Conservation (phyloP, 2,888 invertebrate species). For the Chymomyza caudatula region DNA sequence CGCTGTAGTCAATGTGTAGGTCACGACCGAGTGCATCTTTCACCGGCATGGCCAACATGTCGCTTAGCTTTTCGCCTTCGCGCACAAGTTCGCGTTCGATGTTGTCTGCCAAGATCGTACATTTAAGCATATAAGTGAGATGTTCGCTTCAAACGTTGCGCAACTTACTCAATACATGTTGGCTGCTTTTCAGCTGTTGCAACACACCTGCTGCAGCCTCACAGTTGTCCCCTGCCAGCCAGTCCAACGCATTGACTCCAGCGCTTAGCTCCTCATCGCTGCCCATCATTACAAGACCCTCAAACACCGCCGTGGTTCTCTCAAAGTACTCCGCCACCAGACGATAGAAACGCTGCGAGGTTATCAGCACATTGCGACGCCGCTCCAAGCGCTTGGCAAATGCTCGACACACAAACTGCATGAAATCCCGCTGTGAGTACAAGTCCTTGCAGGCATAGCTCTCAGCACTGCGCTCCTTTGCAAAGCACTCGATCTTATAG, state of each 20-base stretch:
- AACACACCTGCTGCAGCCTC: conserved; percentile 81
- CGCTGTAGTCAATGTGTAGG: conserved; percentile 84
- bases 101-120: conserved; percentile 79
- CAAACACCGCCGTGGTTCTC: conserved; percentile 83
- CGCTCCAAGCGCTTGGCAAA: conserved; percentile 87
- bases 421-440: conserved; percentile 86
- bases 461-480: conserved; percentile 75
- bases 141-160: conserved; percentile 11
- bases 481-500: conserved; percentile 83
- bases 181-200: conserved; percentile 81
- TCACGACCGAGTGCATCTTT: conserved; percentile 87
- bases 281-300: conserved; percentile 82
- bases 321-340: conserved; percentile 86
- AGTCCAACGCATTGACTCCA: conserved; percentile 42
- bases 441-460: conserved; percentile 81
- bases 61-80: conserved; percentile 87
- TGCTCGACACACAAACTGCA: conserved; percentile 89
- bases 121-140: background rate
- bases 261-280: conserved; percentile 48
- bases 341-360: conserved; percentile 86
- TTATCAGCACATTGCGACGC: conserved; percentile 85
- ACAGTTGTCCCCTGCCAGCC: conserved; percentile 78
- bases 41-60: conserved; percentile 87
- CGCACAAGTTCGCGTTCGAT: conserved; percentile 84
- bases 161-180: conserved; percentile 81